A percentile compares a stretch with the other conserved stretches of the same genome.
These are phyloP conservation scores for Illadopsis cleaveri DNA, from an alignment of 2,113 vertebrate species.

Conservation along the genomic window DNA sequence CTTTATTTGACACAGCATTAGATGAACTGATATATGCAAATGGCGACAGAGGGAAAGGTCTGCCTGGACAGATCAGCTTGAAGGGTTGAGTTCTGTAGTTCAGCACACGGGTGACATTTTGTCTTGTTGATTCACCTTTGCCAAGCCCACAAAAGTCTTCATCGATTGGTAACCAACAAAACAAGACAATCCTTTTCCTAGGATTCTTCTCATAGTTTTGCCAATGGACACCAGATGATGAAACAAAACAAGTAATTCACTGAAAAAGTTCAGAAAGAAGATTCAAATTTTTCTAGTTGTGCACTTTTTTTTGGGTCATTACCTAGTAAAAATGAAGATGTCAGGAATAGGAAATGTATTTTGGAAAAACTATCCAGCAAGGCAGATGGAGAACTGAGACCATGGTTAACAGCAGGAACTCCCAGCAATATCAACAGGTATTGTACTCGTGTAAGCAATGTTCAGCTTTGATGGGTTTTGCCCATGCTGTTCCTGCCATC, in stretches of 20 bases:
- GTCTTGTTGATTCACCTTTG: not conserved
- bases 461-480: not conserved
- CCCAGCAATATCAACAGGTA: not conserved
- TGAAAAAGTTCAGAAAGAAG: not conserved
- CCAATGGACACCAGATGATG: not conserved
- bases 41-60: not conserved
- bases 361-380: not conserved
- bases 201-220: not conserved
- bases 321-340: not conserved
- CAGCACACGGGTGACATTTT: not conserved
- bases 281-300: not conserved
- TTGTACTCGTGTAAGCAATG: not conserved
- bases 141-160: not conserved
- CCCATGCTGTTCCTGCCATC: not conserved
- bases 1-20: not conserved
- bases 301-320: not conserved
- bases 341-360: not conserved
- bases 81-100: not conserved
- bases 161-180: not conserved
- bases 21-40: not conserved
- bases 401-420: not conserved
- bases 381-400: not conserved
- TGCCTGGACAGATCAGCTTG: not conserved
- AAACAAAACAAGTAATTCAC: not conserved
- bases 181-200: not conserved